phyloP scores from a whole-genome alignment of 2,113 vertebrate species.

The Paramisgurnus dabryanus region DNA sequence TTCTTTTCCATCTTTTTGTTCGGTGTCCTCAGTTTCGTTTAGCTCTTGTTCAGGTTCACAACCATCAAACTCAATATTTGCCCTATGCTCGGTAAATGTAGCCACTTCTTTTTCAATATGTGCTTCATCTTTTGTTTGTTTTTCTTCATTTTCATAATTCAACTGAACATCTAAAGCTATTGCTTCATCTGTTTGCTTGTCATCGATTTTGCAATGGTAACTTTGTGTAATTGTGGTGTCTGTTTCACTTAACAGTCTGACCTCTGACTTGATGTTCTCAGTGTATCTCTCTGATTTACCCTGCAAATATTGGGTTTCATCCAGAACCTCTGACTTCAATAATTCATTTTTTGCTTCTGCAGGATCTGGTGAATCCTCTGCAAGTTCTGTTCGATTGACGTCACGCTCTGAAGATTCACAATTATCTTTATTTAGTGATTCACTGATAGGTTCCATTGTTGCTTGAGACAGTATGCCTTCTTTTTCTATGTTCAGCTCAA shows the following conservation, averaged over 20 bases:
- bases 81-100: background rate
- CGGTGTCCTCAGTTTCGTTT: background rate
- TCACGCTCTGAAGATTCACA: background rate
- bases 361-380: background rate
- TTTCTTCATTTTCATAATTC: background rate
- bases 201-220: no score
- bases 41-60: background rate
- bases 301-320: background rate
- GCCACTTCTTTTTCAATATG: background rate
- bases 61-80: background rate
- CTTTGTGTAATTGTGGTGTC: background rate
- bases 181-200: background rate
- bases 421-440: background rate
- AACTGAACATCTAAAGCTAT: background rate
- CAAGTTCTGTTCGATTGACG: background rate
- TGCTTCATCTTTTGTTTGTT: background rate
- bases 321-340: background rate
- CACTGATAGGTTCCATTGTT: background rate
- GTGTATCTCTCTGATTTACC: background rate
- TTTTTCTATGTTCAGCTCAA: background rate
- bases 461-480: background rate
- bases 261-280: background rate
- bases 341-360: background rate
- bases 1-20: background rate
- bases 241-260: constrained; percentile 1